Base-by-base conservation (phyloP, 2,888 invertebrate genomes). In the Scaptomyza polygonia region DNA sequence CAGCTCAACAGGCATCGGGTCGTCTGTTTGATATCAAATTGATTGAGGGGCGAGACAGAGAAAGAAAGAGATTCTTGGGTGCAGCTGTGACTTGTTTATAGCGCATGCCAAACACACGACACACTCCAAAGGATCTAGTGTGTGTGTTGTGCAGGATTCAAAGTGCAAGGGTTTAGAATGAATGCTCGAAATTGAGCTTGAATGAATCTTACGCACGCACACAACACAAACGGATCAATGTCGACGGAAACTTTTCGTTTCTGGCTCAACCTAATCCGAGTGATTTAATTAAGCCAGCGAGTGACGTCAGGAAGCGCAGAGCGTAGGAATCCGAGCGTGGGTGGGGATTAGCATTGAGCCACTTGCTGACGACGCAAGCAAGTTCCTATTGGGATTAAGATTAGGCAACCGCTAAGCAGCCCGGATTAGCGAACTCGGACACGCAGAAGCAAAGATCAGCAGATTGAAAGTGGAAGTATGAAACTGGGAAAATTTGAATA, bases 311-410 rank as follows among this genome's bases (percentile, higher is more conserved):
- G 67, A 72, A 48, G 14, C 62, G 39, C 16, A 16, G 39, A 14
- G 44, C 49, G 69, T 4, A 21, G 42, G 69, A 69, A 54, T 40
- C 45, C 30, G 45, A 29, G 45, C 36, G 36, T 51, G 57, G 16
- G 36, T 51, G 57, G 16, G 72, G 85, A 83, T 87, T 81, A 70
- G 64, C 55, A 39, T 66, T 49, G 62, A 68, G 73, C 40, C 65
- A 14, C 11, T 32, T n/a, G 34, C 34, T 57, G 44, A 39, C 34
- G 44, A 29, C 16, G 45, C 16, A 49, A 39, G 25, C 42, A 40
- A 65, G 66, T 79, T 79, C 84, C 80, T 72, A 65, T 77, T 72
- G 61, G 86, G 80, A 67, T 82, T 64, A 77, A 77, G 83, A 77
- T 77, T 77, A 79, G 67, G 64, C 54, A 68, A 77, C 78, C 84